These are phyloP conservation scores for Actinostola sp. DNA, from an alignment of 92 coral and sea anemone genomes.

Conservation along the genomic window DNA sequence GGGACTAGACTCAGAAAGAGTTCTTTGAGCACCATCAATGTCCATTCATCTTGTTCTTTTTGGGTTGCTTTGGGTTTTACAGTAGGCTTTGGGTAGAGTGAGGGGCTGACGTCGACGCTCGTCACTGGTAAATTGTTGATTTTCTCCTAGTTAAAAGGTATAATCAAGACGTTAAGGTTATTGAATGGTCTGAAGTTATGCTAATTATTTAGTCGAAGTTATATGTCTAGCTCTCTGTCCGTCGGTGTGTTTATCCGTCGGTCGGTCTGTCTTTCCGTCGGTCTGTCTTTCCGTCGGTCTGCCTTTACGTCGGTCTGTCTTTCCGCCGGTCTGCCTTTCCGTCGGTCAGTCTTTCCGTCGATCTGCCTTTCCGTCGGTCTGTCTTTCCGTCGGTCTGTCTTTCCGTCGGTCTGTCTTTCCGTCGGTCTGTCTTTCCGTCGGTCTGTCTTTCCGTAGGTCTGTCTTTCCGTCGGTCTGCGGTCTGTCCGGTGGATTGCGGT, in stretches of 20 bases:
- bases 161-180: background rate
- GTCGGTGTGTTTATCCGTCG: background rate
- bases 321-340: no score
- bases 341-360: no score
- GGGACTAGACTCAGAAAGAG: conserved; percentile 42
- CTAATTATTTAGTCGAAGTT: background rate
- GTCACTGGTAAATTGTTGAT: conserved; percentile 27
- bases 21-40: conserved; percentile 53
- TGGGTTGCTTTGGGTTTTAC: conserved; percentile 49
- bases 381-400: no score
- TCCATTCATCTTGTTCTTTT: conserved; percentile 60
- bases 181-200: background rate
- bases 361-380: no score
- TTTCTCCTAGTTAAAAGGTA: conserved; percentile 37
- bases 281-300: no score
- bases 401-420: no score
- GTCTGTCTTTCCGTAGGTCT: no score
- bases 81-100: conserved; percentile 34
- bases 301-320: no score
- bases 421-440: no score
- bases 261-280: no score
- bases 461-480: no score
- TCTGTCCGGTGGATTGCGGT: no score
- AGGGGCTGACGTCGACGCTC: background rate
- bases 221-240: background rate